phyloP scores from a whole-genome alignment of 2,797 vertebrate genomes.

The Glyptemys insculpta region DNA sequence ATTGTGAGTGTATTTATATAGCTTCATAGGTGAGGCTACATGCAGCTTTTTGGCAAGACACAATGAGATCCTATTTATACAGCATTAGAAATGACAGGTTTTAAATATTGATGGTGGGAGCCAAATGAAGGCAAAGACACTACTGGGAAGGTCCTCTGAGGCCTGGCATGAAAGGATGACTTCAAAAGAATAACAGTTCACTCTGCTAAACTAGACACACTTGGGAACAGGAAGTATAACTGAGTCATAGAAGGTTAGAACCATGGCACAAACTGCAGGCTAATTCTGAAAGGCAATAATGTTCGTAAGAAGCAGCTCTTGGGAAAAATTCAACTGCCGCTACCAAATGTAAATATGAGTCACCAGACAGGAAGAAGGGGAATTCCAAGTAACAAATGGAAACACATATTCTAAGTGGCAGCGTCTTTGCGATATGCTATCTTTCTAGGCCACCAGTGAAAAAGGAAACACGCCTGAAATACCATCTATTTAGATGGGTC shows the following conservation, averaged over 20 bases:
- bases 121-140: conserved; percentile 45
- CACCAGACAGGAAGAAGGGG: conserved; percentile 28
- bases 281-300: neutral
- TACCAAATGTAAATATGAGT: neutral
- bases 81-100: conserved; percentile 50
- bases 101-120: conserved; percentile 58
- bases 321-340: conserved; percentile 9
- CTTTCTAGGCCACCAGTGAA: conserved; percentile 63
- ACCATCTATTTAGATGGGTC: conserved; percentile 50
- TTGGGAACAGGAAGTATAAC: neutral
- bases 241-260: neutral
- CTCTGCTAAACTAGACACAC: neutral
- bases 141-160: conserved; percentile 14
- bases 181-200: conserved; percentile 31
- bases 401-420: conserved; percentile 48
- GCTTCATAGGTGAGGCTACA: conserved; percentile 50
- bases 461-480: conserved; percentile 43
- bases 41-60: conserved; percentile 14
- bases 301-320: neutral
- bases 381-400: conserved; percentile 55
- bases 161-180: conserved; percentile 39
- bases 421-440: conserved; percentile 53
- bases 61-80: neutral
- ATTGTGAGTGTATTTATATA: conserved; percentile 60
- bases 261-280: accelerated